Evolutionary conservation across 2,113 vertebrate species (phyloP).

Genomic region (Cyprinodon variegatus): DNA sequence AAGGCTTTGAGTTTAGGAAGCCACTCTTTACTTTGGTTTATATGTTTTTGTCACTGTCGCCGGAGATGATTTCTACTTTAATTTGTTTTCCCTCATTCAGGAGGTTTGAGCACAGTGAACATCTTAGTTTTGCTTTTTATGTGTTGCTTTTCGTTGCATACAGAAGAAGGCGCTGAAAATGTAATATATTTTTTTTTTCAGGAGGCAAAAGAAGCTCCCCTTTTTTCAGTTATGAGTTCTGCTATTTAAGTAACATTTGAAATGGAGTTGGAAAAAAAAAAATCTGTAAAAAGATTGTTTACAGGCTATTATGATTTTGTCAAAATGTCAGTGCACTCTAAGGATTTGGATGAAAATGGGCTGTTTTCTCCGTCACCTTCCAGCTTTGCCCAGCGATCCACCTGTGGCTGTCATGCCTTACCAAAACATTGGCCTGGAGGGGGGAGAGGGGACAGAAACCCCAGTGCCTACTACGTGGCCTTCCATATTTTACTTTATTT

Average conservation of each 20-base stretch:
- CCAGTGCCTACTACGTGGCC: slow-evolving; percentile 86
- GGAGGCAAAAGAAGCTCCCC: slow-evolving; percentile 72
- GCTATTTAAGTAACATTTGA: slow-evolving; percentile 56
- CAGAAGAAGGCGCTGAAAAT: slow-evolving; percentile 70
- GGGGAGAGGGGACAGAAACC: slow-evolving; percentile 64
- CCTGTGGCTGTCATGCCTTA: slow-evolving; percentile 79
- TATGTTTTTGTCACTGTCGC: slow-evolving; percentile 66
- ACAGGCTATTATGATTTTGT: slow-evolving; percentile 81
- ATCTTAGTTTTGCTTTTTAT: slow-evolving; percentile 69
- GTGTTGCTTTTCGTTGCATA: slow-evolving; percentile 82
- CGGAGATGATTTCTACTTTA: slow-evolving; percentile 48
- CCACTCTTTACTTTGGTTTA: slow-evolving; percentile 61
- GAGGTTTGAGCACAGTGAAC: slow-evolving; percentile 59
- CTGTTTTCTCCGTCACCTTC: slow-evolving; percentile 61
- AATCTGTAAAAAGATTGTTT: slow-evolving; percentile 83
- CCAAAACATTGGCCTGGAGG: slow-evolving; percentile 76
- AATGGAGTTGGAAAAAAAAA: slow-evolving; percentile 36
- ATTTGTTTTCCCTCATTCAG: slow-evolving; percentile 26
- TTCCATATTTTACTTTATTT: slow-evolving; percentile 68
- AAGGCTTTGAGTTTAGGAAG: slow-evolving; percentile 69
- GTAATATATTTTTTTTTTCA: slow-evolving; percentile 71
- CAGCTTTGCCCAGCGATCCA: slow-evolving; percentile 53
- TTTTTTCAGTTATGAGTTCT: slow-evolving; percentile 71
- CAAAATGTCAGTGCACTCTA: slow-evolving; percentile 59
- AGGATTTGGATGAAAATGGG: slow-evolving; percentile 42